phyloP scores from a whole-genome alignment of 1,140 invertebrate species.

The Microplitis mediator region DNA sequence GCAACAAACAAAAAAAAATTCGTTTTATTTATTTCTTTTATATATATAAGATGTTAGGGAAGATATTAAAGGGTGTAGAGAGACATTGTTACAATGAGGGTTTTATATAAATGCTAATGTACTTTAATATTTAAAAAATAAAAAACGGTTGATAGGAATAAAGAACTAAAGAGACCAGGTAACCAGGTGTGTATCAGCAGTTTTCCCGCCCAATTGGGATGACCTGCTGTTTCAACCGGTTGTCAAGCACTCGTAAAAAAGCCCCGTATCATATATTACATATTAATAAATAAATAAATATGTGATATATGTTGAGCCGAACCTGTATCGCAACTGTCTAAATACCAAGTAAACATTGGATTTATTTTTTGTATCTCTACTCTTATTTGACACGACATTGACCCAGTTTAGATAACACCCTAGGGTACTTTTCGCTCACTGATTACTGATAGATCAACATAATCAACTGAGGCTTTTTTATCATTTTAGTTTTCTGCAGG shows the following conservation, averaged over 20 bases:
- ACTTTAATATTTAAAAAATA: neutral
- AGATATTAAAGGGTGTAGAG: neutral
- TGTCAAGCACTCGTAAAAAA: neutral
- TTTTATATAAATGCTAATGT: too few species aligned
- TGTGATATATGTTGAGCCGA: too few species aligned
- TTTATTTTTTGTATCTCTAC: too few species aligned
- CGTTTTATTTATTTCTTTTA: neutral
- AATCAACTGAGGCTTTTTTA: too few species aligned
- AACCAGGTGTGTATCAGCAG: conserved; percentile 8
- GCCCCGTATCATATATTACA: neutral
- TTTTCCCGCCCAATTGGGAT: neutral
- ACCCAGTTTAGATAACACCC: too few species aligned
- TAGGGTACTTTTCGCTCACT: too few species aligned
- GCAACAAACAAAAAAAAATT: conserved; percentile 7
- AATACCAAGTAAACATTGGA: too few species aligned
- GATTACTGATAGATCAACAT: too few species aligned
- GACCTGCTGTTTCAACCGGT: conserved; percentile 6
- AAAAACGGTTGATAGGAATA: neutral
- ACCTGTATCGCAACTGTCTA: too few species aligned
- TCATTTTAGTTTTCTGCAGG: too few species aligned
- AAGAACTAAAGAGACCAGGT: neutral
- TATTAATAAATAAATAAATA: neutral
- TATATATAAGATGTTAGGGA: too few species aligned
- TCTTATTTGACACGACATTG: too few species aligned
- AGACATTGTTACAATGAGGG: neutral